These are phyloP conservation scores for Sinohyriopsis cumingii DNA, from an alignment of 2,888 invertebrate genomes.

Conservation along the genomic window DNA sequence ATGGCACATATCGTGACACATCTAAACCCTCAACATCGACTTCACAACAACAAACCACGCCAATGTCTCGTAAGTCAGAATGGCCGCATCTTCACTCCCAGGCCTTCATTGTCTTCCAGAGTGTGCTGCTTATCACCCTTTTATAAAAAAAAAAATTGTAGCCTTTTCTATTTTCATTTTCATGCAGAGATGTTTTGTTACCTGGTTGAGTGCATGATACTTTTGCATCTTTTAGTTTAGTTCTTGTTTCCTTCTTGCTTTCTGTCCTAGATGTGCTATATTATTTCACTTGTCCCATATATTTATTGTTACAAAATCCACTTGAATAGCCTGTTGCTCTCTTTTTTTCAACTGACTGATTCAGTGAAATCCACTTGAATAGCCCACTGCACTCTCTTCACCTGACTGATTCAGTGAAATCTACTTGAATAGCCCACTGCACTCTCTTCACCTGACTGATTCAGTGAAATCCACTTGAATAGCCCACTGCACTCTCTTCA, in stretches of 20 bases:
- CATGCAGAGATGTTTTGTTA: slow-evolving; percentile 25
- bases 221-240: slow-evolving; percentile 24
- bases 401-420: too few species aligned
- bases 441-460: too few species aligned
- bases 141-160: slow-evolving; percentile 27
- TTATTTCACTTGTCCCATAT: too few species aligned
- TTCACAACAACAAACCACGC: slow-evolving; percentile 42
- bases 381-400: too few species aligned
- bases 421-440: too few species aligned
- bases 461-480: too few species aligned
- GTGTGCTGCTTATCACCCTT: slow-evolving; percentile 44
- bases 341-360: too few species aligned
- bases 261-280: background rate
- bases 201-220: slow-evolving; percentile 41
- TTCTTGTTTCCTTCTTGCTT: slow-evolving; percentile 16
- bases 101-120: slow-evolving; percentile 27
- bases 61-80: slow-evolving; percentile 62
- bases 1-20: slow-evolving; percentile 89
- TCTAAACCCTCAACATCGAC: slow-evolving; percentile 59
- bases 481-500: too few species aligned
- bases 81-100: background rate
- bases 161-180: slow-evolving; percentile 31
- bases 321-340: too few species aligned
- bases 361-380: too few species aligned
- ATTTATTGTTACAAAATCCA: too few species aligned